Base-by-base conservation (phyloP, 2,888 invertebrate genomes). In the Folsomia manolachei region DNA sequence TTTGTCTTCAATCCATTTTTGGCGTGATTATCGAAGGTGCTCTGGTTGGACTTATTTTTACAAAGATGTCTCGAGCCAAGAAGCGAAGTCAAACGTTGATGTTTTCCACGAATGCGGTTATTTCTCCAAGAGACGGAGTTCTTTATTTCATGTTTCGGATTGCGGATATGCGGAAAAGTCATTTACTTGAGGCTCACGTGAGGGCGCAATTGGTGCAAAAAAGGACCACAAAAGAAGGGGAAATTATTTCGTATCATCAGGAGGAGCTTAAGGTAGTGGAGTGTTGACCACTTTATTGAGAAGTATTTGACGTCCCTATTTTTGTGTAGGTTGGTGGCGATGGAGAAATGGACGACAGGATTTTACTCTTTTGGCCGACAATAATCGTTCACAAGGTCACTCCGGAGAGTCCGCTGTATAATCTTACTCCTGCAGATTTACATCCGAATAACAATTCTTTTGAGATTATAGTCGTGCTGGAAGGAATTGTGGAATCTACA, bases 291-390 rank as follows among this genome's bases (percentile, higher is more conserved):
- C 4, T 56, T 56, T 21, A 19, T 56, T 21, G 4, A 56, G 21
- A 56, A 56, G n/a, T 63, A 24, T 63, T 26, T 63, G 9, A 63
- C 24, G 63, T 63, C 24, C 18, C 60, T 27, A 66, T 66, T 51
- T 21, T 51, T 2, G 2, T 52, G 4, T 11, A 56, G 74, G 78
- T 80, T 24, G 77, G 78, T 11, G 79, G 79, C 1, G 80, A 80
- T 27, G 80, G 80, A 27, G 80, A 80, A 71, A 79, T 75, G 62
- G 70, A 76, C 23, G 91, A 95, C 9, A 88, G 90, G 79, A 87
- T 97, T 7, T 95, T 99, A 85, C 92, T 98, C 82, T 91, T 98
- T 75, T 99, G 98, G 98, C 98, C 99, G 0, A 90, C 95, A 82
- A 92, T 94, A 4, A 91, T 97, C 24, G 91, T 95, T n/a, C 98